Evolutionary conservation across 2,113 vertebrate genomes (phyloP).

Genomic region (Psammodynastes pulverulentus): DNA sequence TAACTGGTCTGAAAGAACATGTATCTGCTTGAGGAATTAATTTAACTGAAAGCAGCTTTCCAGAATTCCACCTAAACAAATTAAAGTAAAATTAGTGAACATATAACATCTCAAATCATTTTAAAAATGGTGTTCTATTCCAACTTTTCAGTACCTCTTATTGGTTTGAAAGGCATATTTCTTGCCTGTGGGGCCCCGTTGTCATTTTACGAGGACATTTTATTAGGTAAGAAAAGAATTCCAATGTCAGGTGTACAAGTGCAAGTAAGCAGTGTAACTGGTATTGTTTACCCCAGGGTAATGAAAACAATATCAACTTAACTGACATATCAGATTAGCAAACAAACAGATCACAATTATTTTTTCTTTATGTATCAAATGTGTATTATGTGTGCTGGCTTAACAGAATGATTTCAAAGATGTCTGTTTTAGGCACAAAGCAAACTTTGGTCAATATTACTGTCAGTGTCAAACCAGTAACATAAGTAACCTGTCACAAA

Average conservation of each 20-base stretch:
- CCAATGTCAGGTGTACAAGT: conserved; percentile 62
- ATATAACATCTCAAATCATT: conserved; percentile 46
- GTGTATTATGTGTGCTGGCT: neutral
- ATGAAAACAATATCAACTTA: conserved; percentile 53
- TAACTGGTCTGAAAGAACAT: conserved; percentile 50
- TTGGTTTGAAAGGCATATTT: conserved; percentile 40
- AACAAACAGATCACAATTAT: conserved; percentile 21
- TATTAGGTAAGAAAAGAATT: conserved; percentile 36
- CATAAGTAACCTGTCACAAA: conserved; percentile 1
- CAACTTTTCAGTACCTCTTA: conserved; percentile 44
- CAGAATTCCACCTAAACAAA: conserved; percentile 38
- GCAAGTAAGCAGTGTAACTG: conserved; percentile 45
- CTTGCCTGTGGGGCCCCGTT: conserved; percentile 37
- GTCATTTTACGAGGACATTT: conserved; percentile 14
- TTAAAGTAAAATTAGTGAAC: conserved; percentile 44
- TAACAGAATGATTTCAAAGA: neutral
- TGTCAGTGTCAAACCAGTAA: conserved; percentile 15
- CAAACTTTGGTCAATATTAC: conserved; percentile 22
- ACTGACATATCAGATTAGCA: conserved; percentile 46
- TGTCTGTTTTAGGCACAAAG: conserved; percentile 1
- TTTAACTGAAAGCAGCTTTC: conserved; percentile 11
- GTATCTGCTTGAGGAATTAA: conserved; percentile 11
- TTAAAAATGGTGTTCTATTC: conserved; percentile 31
- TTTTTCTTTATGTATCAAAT: neutral
- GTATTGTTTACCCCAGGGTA: conserved; percentile 40